phyloP scores from a whole-genome alignment of 2,113 vertebrate genomes.

The Lampris megalopsis region DNA sequence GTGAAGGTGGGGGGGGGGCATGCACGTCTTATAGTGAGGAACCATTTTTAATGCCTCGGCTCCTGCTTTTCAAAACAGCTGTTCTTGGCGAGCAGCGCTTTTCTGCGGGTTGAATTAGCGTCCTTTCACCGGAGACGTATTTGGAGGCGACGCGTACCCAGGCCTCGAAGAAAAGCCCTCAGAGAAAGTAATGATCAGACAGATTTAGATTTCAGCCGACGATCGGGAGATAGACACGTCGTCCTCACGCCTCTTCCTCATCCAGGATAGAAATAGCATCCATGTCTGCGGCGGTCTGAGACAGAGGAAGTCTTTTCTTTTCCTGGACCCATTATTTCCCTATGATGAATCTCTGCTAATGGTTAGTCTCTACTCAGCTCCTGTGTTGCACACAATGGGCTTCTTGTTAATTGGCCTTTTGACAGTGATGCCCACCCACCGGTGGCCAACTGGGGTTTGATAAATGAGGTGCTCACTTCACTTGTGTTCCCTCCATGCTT shows the following conservation, averaged over 20 bases:
- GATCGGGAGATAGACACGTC: conserved; percentile 7
- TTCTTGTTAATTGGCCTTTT: conserved; percentile 80
- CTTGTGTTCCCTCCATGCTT: conserved; percentile 53
- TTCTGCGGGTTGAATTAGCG: not conserved
- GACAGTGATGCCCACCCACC: conserved; percentile 78
- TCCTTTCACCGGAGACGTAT: conserved; percentile 44
- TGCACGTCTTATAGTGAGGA: conserved; percentile 8
- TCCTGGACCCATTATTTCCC: conserved; percentile 68
- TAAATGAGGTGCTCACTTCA: conserved; percentile 73
- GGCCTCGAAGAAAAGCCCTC: not conserved
- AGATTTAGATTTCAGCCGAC: not conserved
- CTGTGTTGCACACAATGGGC: conserved; percentile 62
- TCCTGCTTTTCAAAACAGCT: not conserved
- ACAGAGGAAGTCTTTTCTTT: conserved; percentile 52
- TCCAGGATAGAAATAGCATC: conserved; percentile 38
- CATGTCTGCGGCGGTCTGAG: conserved; percentile 24
- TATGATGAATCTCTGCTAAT: conserved; percentile 72
- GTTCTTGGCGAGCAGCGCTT: not conserved
- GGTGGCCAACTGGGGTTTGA: conserved; percentile 73
- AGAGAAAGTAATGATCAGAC: not conserved
- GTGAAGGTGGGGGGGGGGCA: not conserved
- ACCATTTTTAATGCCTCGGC: conserved; percentile 16
- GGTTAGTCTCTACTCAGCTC: conserved; percentile 57
- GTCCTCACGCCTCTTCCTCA: not conserved
- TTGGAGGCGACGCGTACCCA: not conserved